phyloP scores from a whole-genome alignment of 2,888 invertebrate genomes.

The Drosophila kambysellisi region DNA sequence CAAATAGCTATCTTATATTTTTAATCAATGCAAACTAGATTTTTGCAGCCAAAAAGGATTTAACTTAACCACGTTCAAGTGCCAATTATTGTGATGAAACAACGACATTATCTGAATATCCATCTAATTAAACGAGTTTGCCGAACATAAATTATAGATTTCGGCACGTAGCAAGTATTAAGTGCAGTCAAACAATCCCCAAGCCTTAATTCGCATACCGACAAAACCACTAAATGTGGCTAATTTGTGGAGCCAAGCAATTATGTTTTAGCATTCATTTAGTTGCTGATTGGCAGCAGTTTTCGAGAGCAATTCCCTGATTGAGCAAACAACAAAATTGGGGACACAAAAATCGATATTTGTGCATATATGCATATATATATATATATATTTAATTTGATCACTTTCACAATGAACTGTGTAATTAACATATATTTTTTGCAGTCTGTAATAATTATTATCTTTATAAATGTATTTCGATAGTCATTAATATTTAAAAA shows the following conservation, averaged over 20 bases:
- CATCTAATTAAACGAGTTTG: slow-evolving; percentile 47
- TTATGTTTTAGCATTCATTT: slow-evolving; percentile 21
- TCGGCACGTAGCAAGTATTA: slow-evolving; percentile 66
- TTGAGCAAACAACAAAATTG: slow-evolving; percentile 9
- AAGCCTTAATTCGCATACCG: background rate
- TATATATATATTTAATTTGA: background rate
- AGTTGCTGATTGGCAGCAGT: slow-evolving; percentile 27
- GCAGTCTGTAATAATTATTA: slow-evolving; percentile 13
- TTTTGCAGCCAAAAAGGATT: background rate
- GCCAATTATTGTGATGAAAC: slow-evolving; percentile 24
- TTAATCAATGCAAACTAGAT: background rate
- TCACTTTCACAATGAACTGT: background rate
- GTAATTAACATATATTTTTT: background rate
- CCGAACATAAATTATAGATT: slow-evolving; percentile 59
- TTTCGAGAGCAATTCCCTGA: slow-evolving; percentile 11
- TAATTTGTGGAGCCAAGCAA: slow-evolving; percentile 54
- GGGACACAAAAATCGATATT: slow-evolving; percentile 16
- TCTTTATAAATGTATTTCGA: slow-evolving; percentile 2
- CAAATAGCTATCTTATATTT: background rate
- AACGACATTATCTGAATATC: slow-evolving; percentile 54
- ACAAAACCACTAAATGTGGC: slow-evolving; percentile 38
- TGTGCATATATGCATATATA: background rate
- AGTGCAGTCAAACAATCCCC: slow-evolving; percentile 24
- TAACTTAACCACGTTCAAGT: background rate
- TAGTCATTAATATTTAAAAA: slow-evolving; percentile 12